These are phyloP conservation scores for Leptobrachium leishanense DNA, from an alignment of 2,113 vertebrate species.

Conservation along the genomic window DNA sequence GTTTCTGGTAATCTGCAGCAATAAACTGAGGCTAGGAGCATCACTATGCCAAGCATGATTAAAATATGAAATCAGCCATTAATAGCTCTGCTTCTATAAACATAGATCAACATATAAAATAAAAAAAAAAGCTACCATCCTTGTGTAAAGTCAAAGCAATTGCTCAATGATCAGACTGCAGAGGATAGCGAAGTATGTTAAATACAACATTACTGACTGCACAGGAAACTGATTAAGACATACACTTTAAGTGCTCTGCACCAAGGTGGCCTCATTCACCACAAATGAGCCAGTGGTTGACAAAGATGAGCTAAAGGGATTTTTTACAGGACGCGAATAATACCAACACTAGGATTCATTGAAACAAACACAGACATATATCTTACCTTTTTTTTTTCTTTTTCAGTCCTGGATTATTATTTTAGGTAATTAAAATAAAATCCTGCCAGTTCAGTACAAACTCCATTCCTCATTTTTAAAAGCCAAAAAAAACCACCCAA, in stretches of 20 bases:
- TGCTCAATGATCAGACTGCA: conserved; percentile 62
- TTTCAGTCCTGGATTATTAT: conserved; percentile 70
- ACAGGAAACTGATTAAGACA: conserved; percentile 81
- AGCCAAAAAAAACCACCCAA: conserved; percentile 63
- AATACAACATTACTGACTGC: conserved; percentile 72
- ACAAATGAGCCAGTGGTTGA: conserved; percentile 78
- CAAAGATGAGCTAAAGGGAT: conserved; percentile 78
- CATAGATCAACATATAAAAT: neutral
- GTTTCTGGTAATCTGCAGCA: conserved; percentile 29
- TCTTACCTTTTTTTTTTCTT: conserved; percentile 74
- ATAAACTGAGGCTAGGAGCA: neutral
- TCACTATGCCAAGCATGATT: neutral
- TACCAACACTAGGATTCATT: conserved; percentile 61
- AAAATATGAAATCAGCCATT: neutral
- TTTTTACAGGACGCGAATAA: conserved; percentile 72
- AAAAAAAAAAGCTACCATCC: neutral
- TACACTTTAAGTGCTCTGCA: conserved; percentile 79
- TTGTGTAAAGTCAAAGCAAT: neutral
- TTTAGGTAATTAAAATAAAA: conserved; percentile 71
- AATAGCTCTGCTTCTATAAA: neutral
- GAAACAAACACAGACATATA: conserved; percentile 64
- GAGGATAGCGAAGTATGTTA: conserved; percentile 69
- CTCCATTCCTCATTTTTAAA: conserved; percentile 78
- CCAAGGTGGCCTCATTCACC: conserved; percentile 80
- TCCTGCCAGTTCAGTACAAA: conserved; percentile 71